Conservation (phyloP, 2,888 invertebrate genomes). For the Catotricha subobsoleta region DNA sequence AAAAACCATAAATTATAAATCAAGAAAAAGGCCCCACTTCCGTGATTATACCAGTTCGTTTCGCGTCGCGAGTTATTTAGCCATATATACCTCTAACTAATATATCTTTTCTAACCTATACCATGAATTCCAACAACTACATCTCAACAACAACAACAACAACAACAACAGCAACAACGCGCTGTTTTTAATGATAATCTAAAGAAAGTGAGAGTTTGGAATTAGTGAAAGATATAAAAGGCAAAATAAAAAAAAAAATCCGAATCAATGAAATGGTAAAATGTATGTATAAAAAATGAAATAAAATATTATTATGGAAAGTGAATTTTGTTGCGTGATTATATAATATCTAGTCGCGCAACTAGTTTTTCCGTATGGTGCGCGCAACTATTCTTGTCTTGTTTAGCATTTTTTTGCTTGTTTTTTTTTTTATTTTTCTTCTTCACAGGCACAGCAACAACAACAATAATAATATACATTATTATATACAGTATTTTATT, state of each 20-base stretch:
- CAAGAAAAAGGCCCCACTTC: slow-evolving; percentile 6
- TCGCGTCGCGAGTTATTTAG: slow-evolving; percentile 3
- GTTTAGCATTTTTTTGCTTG: not conserved
- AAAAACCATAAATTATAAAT: slow-evolving; percentile 5
- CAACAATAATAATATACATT: not conserved
- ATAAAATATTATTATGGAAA: not conserved
- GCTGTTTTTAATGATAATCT: not conserved
- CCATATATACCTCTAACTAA: too few relatives aligned
- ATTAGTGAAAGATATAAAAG: not conserved
- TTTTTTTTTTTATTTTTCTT: not conserved
- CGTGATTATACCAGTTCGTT: slow-evolving; percentile 5
- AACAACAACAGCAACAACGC: not conserved
- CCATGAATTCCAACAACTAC: too few relatives aligned
- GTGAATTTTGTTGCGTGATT: slow-evolving; percentile 3
- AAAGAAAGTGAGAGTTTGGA: not conserved
- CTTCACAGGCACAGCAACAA: not conserved
- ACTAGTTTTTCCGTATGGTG: not conserved
- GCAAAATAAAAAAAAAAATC: not conserved
- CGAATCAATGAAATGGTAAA: slow-evolving; percentile 4
- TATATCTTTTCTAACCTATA: too few relatives aligned
- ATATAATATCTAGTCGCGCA: not conserved
- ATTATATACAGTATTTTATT: too few relatives aligned
- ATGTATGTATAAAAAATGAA: too few relatives aligned
- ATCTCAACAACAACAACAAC: too few relatives aligned
- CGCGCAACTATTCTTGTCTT: not conserved